Conservation (phyloP, 1,140 invertebrate genomes). For the Drosophila trapezifrons region DNA sequence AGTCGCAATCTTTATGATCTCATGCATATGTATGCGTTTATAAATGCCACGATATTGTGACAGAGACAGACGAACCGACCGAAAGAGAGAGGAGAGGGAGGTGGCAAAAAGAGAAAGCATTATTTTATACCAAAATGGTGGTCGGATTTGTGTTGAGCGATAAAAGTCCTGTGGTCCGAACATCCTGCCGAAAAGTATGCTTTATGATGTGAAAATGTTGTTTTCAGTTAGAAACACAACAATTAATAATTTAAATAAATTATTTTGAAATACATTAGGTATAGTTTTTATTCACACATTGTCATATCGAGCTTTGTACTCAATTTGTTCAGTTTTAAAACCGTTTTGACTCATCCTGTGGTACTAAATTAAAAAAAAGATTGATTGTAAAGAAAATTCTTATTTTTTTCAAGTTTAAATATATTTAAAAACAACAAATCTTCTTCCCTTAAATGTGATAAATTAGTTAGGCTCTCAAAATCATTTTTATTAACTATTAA, state of each 20-base stretch:
- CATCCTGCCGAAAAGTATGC: conserved; percentile 9
- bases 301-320: not conserved
- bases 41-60: conserved; percentile 61
- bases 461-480: too few relatives aligned
- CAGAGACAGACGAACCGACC: conserved; percentile 15
- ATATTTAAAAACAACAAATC: too few relatives aligned
- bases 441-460: too few relatives aligned
- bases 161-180: conserved; percentile 23
- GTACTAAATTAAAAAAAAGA: too few relatives aligned
- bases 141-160: conserved; percentile 28
- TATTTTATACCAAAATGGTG: conserved; percentile 41
- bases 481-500: too few relatives aligned
- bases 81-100: conserved; percentile 10
- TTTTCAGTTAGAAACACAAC: not conserved
- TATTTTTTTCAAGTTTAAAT: too few relatives aligned
- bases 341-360: not conserved
- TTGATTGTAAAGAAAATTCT: too few relatives aligned
- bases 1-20: conserved; percentile 67
- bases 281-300: too few relatives aligned
- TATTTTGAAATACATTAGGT: not conserved
- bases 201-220: conserved; percentile 11
- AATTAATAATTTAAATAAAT: not conserved
- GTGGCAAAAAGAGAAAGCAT: conserved; percentile 19
- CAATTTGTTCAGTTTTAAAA: not conserved
- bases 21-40: conserved; percentile 77